Percentiles rank a stretch among this genome's conserved stretches.
These are phyloP conservation scores for Coenonympha arcania DNA, from an alignment of 2,888 invertebrate genomes.

Conservation along the genomic window DNA sequence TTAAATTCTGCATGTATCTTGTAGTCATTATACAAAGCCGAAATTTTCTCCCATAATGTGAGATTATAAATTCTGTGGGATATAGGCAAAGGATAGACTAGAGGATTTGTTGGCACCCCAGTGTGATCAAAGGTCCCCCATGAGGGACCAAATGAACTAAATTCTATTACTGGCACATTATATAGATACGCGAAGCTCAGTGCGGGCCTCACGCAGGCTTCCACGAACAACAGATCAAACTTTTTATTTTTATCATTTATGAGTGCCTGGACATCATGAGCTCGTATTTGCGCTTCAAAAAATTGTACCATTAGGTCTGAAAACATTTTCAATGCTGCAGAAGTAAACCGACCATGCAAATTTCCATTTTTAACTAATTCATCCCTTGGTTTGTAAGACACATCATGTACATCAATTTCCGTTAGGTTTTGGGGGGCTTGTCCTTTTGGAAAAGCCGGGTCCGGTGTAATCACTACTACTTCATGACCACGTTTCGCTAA, in stretches of 20 bases:
- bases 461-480: slow-evolving; percentile 43
- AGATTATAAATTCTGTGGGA: slow-evolving; percentile 11
- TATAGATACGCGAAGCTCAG: slow-evolving; percentile 30
- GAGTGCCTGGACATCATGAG: slow-evolving; percentile 29
- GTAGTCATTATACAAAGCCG: slow-evolving; percentile 17
- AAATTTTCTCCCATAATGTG: slow-evolving; percentile 27
- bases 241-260: slow-evolving; percentile 28
- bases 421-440: slow-evolving; percentile 36
- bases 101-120: slow-evolving; percentile 24
- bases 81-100: slow-evolving; percentile 18
- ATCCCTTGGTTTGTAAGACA: slow-evolving; percentile 34
- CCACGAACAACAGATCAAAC: slow-evolving; percentile 39
- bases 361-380: not conserved
- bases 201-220: slow-evolving; percentile 30
- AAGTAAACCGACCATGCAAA: not conserved
- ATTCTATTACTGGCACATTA: slow-evolving; percentile 30
- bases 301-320: slow-evolving; percentile 13
- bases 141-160: slow-evolving; percentile 27
- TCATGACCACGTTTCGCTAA: slow-evolving; percentile 49
- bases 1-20: not conserved
- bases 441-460: slow-evolving; percentile 41
- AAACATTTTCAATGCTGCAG: not conserved
- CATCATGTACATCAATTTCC: slow-evolving; percentile 42
- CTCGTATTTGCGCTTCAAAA: slow-evolving; percentile 23
- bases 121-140: slow-evolving; percentile 15